phyloP scores from a whole-genome alignment of 2,113 vertebrate genomes.

The Thymallus thymallus region DNA sequence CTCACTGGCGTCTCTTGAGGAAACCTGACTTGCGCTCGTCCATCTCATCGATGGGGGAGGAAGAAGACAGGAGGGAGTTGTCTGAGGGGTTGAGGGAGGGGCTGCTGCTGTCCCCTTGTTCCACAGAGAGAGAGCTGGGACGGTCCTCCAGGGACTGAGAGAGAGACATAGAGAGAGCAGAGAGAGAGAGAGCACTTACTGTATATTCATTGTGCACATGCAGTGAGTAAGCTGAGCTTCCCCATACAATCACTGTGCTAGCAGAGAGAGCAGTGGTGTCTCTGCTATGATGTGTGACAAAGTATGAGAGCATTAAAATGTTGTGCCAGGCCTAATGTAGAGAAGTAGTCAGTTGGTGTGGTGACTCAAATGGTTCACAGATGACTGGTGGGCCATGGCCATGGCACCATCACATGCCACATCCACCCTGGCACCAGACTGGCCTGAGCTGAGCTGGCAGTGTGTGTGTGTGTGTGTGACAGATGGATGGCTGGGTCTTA shows the following conservation, averaged over 20 bases:
- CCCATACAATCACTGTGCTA: no score
- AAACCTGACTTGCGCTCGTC: constrained; percentile 95
- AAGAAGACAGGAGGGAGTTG: constrained; percentile 95
- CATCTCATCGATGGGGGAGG: constrained; percentile 94
- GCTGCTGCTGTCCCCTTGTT: constrained; percentile 96
- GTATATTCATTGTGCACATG: no score
- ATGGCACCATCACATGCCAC: constrained; percentile 36
- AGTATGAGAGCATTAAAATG: not conserved
- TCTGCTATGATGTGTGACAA: not conserved
- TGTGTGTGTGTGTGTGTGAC: not conserved
- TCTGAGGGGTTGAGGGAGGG: constrained; percentile 97
- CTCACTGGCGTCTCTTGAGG: constrained; percentile 95
- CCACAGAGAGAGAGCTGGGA: constrained; percentile 95
- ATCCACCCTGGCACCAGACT: constrained; percentile 6
- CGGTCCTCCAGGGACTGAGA: constrained; percentile 70
- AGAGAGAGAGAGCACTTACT: not conserved
- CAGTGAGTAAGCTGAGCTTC: no score
- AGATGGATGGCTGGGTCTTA: constrained; percentile 63
- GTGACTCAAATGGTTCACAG: constrained; percentile 27
- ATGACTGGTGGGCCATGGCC: constrained; percentile 50
- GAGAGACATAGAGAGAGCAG: not conserved
- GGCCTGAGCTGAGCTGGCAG: constrained; percentile 1
- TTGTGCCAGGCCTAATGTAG: not conserved
- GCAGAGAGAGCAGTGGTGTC: not conserved
- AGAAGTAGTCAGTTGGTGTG: constrained; percentile 7